Percentiles rank a stretch among this genome's conserved stretches.
Evolutionary conservation across 2,113 vertebrate species (phyloP).

Genomic region (Festucalex cinctus): DNA sequence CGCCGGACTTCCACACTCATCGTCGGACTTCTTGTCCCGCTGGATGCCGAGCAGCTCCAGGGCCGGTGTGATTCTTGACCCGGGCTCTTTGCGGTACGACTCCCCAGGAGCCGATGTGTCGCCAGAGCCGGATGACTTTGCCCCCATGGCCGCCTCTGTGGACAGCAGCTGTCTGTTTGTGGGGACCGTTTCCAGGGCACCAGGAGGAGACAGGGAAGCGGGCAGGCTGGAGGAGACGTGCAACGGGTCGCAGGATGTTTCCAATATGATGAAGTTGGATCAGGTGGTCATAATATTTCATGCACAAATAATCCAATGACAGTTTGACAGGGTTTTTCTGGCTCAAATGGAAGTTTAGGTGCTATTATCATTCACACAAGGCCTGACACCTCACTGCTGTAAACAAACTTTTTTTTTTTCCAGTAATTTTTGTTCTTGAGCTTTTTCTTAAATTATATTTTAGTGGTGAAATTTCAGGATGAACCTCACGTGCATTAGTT

Average conservation of each 20-base stretch:
- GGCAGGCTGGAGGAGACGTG: conserved; percentile 40
- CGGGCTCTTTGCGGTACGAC: conserved; percentile 45
- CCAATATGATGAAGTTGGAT: conserved; percentile 80
- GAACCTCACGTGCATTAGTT: too few relatives aligned
- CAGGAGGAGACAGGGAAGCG: conserved; percentile 33
- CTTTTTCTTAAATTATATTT: too few relatives aligned
- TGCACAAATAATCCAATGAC: background rate
- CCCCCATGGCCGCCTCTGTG: conserved; percentile 67
- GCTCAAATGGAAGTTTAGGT: background rate
- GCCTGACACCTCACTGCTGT: too few relatives aligned
- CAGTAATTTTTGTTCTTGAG: too few relatives aligned
- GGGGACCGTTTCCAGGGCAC: conserved; percentile 8
- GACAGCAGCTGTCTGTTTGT: conserved; percentile 72
- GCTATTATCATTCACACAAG: too few relatives aligned
- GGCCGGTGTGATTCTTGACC: conserved; percentile 83
- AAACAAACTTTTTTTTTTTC: too few relatives aligned
- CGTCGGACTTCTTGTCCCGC: conserved; percentile 71
- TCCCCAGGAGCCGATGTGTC: conserved; percentile 6
- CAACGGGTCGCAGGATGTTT: conserved; percentile 50
- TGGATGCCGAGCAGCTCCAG: conserved; percentile 79
- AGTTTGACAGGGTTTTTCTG: background rate
- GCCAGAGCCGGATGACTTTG: conserved; percentile 55
- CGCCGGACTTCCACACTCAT: conserved; percentile 64
- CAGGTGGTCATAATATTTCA: conserved; percentile 70
- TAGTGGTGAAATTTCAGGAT: too few relatives aligned